Conservation (phyloP, 1,140 invertebrate genomes). For the Saxidomus purpurata region DNA sequence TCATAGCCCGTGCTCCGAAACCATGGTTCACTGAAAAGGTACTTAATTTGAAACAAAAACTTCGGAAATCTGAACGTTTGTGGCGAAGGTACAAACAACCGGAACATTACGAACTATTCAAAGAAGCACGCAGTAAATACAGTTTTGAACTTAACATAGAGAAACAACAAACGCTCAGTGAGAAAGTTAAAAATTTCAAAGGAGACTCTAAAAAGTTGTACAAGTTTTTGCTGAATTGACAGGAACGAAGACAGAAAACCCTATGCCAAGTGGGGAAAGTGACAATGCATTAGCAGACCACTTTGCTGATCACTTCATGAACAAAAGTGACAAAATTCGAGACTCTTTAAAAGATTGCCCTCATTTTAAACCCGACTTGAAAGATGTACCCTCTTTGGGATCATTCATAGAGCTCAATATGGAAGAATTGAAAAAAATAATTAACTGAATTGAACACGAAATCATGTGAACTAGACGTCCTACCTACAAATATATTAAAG, state of each 20-base stretch:
- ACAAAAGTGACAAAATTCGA: conserved; percentile 12
- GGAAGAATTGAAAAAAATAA: neutral
- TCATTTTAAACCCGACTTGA: no score
- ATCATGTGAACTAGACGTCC: neutral
- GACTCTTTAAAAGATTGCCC: no score
- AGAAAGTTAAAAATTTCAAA: neutral
- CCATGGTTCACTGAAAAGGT: conserved; percentile 10
- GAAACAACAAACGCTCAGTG: neutral
- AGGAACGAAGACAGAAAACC: conserved; percentile 17
- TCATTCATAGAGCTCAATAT: neutral
- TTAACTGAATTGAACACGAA: no score
- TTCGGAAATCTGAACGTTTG: neutral
- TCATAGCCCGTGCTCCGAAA: neutral
- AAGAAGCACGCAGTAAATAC: neutral
- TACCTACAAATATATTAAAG: neutral
- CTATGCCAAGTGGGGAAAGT: neutral
- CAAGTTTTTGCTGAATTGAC: neutral
- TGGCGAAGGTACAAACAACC: neutral
- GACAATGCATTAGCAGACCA: neutral
- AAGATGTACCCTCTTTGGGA: neutral
- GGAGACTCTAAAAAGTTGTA: conserved; percentile 42
- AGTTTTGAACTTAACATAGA: neutral
- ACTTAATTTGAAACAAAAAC: neutral
- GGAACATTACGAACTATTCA: neutral
- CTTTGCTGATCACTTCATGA: conserved; percentile 41